phyloP scores from a whole-genome alignment of 2,113 vertebrate genomes.

The Apus apus region DNA sequence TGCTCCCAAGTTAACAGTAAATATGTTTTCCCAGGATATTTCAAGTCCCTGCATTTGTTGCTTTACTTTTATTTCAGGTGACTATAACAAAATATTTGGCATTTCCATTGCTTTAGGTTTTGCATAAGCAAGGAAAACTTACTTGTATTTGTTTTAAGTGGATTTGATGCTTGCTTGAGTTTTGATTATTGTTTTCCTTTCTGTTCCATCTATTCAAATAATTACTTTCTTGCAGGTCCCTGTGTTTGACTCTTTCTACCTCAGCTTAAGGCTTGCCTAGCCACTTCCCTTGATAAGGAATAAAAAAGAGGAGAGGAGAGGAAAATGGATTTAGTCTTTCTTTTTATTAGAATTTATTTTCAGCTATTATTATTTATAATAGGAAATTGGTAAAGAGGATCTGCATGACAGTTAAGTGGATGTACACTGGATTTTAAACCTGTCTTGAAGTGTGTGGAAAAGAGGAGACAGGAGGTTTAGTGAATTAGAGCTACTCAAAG shows the following conservation, averaged over 20 bases:
- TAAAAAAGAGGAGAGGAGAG: background rate
- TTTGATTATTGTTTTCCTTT: background rate
- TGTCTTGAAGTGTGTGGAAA: background rate
- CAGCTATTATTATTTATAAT: background rate
- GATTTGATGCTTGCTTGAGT: background rate
- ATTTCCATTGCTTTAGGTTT: background rate
- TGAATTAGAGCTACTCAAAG: background rate
- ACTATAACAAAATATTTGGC: background rate
- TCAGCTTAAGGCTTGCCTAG: background rate
- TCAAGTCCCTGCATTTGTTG: background rate
- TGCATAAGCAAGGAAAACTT: background rate
- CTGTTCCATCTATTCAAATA: background rate
- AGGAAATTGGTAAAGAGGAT: background rate
- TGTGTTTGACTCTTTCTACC: background rate
- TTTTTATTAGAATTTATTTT: background rate
- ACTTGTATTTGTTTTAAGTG: background rate
- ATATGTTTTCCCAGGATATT: background rate
- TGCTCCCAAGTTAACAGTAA: background rate
- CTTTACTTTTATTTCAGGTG: background rate
- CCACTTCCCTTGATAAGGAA: background rate
- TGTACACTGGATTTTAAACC: background rate
- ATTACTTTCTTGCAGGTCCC: background rate
- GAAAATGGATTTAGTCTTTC: background rate
- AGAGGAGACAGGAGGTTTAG: background rate
- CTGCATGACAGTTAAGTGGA: background rate